A percentile compares a stretch with the other conserved stretches of the same genome.
These are phyloP conservation scores for Drosophila kuntzei DNA, from an alignment of 2,888 invertebrate genomes.

Conservation along the genomic window DNA sequence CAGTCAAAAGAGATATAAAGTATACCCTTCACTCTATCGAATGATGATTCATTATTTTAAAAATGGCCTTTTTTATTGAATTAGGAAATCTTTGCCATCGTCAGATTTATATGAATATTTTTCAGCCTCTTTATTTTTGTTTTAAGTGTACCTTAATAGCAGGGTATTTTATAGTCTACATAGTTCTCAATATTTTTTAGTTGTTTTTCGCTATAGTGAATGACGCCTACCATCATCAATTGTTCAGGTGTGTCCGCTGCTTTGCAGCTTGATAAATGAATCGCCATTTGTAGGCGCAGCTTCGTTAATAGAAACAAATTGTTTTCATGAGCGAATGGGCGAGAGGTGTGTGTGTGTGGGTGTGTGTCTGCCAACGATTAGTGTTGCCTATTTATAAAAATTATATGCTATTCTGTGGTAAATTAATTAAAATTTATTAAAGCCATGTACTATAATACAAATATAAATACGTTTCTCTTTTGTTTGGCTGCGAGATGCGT, in stretches of 20 bases:
- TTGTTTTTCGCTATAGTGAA: slow-evolving; percentile 33
- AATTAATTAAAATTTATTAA: slow-evolving; percentile 78
- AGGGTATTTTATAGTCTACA: slow-evolving; percentile 27
- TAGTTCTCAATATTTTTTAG: background rate
- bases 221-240: slow-evolving; percentile 66
- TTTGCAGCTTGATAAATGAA: slow-evolving; percentile 73
- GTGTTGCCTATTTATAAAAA: slow-evolving; percentile 77
- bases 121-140: background rate
- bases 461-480: background rate
- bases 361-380: slow-evolving; percentile 58
- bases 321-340: slow-evolving; percentile 49
- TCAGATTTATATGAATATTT: background rate
- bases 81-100: no score
- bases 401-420: slow-evolving; percentile 52
- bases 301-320: slow-evolving; percentile 79
- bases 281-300: slow-evolving; percentile 78
- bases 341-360: slow-evolving; percentile 8
- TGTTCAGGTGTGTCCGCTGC: slow-evolving; percentile 68
- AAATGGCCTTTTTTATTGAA: background rate
- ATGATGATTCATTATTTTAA: background rate
- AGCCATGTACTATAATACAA: slow-evolving; percentile 16
- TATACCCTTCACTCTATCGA: background rate
- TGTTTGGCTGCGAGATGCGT: slow-evolving; percentile 13
- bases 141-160: background rate
- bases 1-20: background rate